Evolutionary conservation across 2,888 invertebrate genomes (phyloP).

Genomic region (Philonicus albiceps): DNA sequence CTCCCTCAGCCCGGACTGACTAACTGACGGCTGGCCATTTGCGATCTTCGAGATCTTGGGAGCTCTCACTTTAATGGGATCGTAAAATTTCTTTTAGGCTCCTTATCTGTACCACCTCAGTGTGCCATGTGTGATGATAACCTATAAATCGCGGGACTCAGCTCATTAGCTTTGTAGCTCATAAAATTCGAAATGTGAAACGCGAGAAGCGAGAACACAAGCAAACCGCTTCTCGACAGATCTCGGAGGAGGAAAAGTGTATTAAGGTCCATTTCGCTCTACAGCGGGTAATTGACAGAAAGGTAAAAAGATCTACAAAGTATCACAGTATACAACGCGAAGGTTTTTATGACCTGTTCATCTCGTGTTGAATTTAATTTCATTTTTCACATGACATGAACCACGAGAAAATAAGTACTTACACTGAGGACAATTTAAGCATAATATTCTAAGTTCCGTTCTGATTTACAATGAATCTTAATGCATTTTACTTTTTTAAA

Average conservation of each 20-base stretch:
- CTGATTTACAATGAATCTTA: too few relatives aligned
- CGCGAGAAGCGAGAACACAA: neutral
- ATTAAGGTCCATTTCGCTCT: neutral
- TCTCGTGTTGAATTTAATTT: neutral
- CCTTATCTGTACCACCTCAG: slow-evolving; percentile 28
- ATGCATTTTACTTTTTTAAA: too few relatives aligned
- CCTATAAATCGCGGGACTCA: slow-evolving; percentile 15
- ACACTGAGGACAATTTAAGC: too few relatives aligned
- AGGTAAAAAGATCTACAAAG: neutral
- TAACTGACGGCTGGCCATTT: neutral
- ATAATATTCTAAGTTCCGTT: too few relatives aligned
- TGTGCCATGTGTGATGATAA: neutral
- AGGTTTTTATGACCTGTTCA: neutral
- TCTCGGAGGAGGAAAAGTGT: neutral
- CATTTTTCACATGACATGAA: neutral
- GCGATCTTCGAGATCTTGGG: neutral
- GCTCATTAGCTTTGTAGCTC: slow-evolving; percentile 22
- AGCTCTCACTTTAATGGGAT: slow-evolving; percentile 37
- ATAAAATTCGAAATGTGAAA: neutral
- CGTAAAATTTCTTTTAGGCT: slow-evolving; percentile 23
- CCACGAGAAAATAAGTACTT: neutral
- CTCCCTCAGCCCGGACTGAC: neutral
- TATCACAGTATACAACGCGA: neutral
- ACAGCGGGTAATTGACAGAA: neutral
- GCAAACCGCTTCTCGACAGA: neutral